Percentiles rank a stretch among this genome's conserved stretches.
phyloP scores from a whole-genome alignment of 2,888 invertebrate species.

The Sesamia inferens region DNA sequence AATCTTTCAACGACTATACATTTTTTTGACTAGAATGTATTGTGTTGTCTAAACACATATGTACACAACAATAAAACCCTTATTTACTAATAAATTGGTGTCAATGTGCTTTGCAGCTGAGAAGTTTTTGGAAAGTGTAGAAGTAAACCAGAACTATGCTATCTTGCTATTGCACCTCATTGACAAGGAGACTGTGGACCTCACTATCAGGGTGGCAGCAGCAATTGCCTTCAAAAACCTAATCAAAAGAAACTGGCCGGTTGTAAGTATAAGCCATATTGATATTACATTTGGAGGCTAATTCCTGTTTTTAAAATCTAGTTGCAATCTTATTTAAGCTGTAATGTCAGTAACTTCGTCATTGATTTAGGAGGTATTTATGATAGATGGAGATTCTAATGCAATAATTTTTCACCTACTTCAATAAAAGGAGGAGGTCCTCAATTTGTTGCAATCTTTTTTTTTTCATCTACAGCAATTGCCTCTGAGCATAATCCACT shows the following conservation, averaged over 20 bases:
- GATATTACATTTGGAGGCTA: background rate
- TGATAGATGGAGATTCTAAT: background rate
- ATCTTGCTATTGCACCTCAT: conserved; percentile 95
- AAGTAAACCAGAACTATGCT: conserved; percentile 97
- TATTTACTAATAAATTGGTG: background rate
- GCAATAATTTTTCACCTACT: background rate
- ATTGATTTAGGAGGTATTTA: background rate
- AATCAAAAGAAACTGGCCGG: conserved; percentile 98
- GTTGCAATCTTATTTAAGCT: background rate
- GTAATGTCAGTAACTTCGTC: background rate
- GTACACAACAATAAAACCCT: background rate
- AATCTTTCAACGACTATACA: too few relatives aligned
- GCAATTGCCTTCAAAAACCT: conserved; percentile 99
- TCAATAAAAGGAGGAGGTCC: too few relatives aligned
- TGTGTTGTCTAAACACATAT: background rate
- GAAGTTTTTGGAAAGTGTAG: conserved; percentile 96
- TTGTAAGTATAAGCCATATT: conserved; percentile 89
- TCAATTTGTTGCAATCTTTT: too few relatives aligned
- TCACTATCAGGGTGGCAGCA: conserved; percentile 96
- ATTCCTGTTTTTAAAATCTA: background rate
- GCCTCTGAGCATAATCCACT: too few relatives aligned
- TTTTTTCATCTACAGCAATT: too few relatives aligned
- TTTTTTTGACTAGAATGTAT: too few relatives aligned
- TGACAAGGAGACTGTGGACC: conserved; percentile 94
- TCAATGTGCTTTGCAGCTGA: conserved; percentile 92